Evolutionary conservation across 2,888 invertebrate species (phyloP).

Genomic region (Torymus auratus): DNA sequence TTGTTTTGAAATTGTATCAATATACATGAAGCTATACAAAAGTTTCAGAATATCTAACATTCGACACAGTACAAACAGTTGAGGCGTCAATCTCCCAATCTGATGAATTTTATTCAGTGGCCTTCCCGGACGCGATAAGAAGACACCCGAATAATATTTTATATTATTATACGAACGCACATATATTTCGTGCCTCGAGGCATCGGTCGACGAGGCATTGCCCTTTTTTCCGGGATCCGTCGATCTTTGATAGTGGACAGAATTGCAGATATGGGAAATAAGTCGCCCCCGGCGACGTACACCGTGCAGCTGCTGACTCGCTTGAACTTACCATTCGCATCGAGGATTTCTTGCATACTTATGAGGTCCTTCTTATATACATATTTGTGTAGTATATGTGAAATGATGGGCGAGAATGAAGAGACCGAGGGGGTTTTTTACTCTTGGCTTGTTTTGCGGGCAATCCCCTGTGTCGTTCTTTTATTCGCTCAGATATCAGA

Average conservation of each 20-base stretch:
- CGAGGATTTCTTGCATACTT: constrained; percentile 26
- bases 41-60: not conserved
- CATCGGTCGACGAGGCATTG: constrained; percentile 14
- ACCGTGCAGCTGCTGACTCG: not conserved
- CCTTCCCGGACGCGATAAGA: constrained; percentile 43
- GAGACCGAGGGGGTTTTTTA: constrained; percentile 22
- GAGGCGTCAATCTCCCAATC: constrained; percentile 11
- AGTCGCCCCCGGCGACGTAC: constrained; percentile 12
- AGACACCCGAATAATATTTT: constrained; percentile 17
- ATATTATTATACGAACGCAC: constrained; percentile 19
- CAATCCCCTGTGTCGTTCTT: constrained; percentile 6
- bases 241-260: constrained; percentile 23
- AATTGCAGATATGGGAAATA: constrained; percentile 9
- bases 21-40: too few relatives aligned
- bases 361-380: not conserved
- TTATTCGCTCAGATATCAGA: constrained; percentile 30
- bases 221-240: not conserved
- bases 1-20: too few relatives aligned
- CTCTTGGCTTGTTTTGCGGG: constrained; percentile 2
- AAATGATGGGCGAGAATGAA: not conserved
- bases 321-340: constrained; percentile 10
- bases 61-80: constrained; percentile 8
- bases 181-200: constrained; percentile 41
- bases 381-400: not conserved
- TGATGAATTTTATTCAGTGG: constrained; percentile 22